Percentiles rank a stretch among this genome's conserved stretches.
Conservation (phyloP, 2,888 invertebrate species). For the Machimus atricapillus region DNA sequence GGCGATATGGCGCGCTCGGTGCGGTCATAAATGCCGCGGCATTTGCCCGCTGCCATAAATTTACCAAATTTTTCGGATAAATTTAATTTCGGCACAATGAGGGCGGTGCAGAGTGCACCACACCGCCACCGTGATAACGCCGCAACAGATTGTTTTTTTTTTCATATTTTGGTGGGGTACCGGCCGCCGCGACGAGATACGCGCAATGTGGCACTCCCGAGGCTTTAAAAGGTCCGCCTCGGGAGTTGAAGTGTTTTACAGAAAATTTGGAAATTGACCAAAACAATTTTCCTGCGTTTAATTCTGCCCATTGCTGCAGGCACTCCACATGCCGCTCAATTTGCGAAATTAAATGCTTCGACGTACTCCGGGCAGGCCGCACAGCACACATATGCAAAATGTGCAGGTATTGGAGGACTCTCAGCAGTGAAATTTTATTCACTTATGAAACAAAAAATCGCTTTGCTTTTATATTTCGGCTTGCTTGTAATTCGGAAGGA, state of each 20-base stretch:
- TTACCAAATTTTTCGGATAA: conserved; percentile 29
- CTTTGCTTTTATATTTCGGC: neutral
- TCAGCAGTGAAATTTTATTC: neutral
- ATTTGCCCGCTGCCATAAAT: conserved; percentile 8
- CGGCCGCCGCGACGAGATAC: neutral
- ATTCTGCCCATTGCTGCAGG: neutral
- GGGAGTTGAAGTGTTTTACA: neutral
- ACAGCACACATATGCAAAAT: neutral
- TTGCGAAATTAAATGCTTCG: neutral
- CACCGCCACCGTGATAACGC: neutral
- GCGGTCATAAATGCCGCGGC: neutral
- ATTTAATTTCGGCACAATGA: conserved; percentile 24
- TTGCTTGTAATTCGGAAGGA: neutral
- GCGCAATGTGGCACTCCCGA: neutral
- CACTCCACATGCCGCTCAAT: neutral
- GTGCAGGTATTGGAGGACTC: neutral
- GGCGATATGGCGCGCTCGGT: neutral
- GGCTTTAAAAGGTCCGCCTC: neutral
- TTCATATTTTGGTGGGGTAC: neutral
- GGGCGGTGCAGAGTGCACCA: neutral
- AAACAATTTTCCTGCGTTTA: neutral
- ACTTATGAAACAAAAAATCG: neutral
- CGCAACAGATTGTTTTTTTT: conserved; percentile 29
- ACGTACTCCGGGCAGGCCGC: neutral
- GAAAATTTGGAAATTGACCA: neutral